A percentile compares a stretch with the other conserved stretches of the same genome.
Conservation (phyloP, 2,888 invertebrate genomes). For the Branchellion lobata region DNA sequence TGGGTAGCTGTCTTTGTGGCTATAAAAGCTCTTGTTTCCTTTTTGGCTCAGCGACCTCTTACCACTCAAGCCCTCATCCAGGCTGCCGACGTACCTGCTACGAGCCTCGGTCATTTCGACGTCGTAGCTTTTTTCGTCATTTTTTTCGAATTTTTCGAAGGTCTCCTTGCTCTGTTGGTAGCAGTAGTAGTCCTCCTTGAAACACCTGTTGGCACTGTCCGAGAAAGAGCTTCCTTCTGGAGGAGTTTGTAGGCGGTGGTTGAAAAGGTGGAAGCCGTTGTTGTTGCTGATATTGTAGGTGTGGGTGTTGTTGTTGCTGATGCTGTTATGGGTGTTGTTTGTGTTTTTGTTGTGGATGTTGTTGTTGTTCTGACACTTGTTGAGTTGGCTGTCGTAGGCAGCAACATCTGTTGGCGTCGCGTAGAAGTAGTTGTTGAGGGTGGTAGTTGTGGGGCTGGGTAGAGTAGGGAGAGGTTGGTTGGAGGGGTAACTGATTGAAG, state of each 20-base stretch:
- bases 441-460: not conserved
- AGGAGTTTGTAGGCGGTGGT: not conserved
- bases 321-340: not conserved
- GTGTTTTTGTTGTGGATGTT: not conserved
- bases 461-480: not conserved
- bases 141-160: not conserved
- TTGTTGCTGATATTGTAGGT: no score
- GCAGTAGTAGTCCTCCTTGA: conserved; percentile 2
- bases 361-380: not conserved
- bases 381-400: not conserved
- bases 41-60: no score
- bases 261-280: not conserved
- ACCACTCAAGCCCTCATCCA: no score
- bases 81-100: no score
- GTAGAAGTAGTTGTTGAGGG: not conserved
- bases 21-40: no score
- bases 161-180: not conserved
- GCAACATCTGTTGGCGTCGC: not conserved
- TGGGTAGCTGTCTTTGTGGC: no score
- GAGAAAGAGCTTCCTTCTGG: not conserved
- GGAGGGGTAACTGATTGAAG: not conserved
- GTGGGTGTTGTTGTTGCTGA: not conserved
- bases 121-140: no score
- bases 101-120: no score
- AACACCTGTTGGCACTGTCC: not conserved